Evolutionary conservation across 2,113 vertebrate species (phyloP).

Genomic region (Istiophorus platypterus): DNA sequence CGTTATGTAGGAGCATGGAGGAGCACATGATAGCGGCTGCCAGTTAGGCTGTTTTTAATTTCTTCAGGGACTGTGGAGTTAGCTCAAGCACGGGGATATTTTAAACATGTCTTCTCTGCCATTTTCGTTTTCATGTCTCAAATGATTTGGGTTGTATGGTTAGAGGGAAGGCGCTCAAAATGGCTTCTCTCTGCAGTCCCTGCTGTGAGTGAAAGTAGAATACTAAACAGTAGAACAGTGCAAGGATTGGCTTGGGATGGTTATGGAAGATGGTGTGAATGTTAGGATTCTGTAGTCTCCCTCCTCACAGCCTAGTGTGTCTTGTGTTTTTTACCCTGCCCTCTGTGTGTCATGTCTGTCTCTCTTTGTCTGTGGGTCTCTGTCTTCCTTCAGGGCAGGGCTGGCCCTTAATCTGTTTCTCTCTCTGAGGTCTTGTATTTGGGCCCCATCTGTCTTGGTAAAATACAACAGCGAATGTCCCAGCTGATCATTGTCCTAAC

Average conservation of each 20-base stretch:
- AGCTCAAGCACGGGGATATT: slow-evolving; percentile 44
- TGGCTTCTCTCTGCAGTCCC: slow-evolving; percentile 45
- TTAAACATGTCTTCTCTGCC: slow-evolving; percentile 46
- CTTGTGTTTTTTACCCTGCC: too few relatives aligned
- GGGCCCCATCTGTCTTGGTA: too few relatives aligned
- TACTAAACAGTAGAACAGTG: slow-evolving; percentile 58
- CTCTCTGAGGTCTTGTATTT: too few relatives aligned
- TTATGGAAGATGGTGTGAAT: slow-evolving; percentile 36
- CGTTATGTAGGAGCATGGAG: slow-evolving; percentile 51
- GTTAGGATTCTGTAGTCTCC: too few relatives aligned
- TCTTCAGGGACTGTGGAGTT: slow-evolving; percentile 54
- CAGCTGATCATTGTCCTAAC: slow-evolving; percentile 40
- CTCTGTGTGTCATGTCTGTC: too few relatives aligned
- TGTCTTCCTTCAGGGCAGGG: too few relatives aligned
- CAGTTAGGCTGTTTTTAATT: slow-evolving; percentile 68
- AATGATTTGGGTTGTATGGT: slow-evolving; percentile 48
- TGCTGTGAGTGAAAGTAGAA: slow-evolving; percentile 51
- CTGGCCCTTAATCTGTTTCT: too few relatives aligned
- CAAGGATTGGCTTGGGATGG: slow-evolving; percentile 21
- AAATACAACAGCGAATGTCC: too few relatives aligned
- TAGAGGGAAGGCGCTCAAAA: slow-evolving; percentile 32
- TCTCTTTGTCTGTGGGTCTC: too few relatives aligned
- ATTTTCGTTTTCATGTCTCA: slow-evolving; percentile 52
- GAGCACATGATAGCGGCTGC: slow-evolving; percentile 52
- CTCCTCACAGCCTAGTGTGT: too few relatives aligned